Conservation (phyloP, 2,888 invertebrate species). For the Drosophila neoperkinsi region DNA sequence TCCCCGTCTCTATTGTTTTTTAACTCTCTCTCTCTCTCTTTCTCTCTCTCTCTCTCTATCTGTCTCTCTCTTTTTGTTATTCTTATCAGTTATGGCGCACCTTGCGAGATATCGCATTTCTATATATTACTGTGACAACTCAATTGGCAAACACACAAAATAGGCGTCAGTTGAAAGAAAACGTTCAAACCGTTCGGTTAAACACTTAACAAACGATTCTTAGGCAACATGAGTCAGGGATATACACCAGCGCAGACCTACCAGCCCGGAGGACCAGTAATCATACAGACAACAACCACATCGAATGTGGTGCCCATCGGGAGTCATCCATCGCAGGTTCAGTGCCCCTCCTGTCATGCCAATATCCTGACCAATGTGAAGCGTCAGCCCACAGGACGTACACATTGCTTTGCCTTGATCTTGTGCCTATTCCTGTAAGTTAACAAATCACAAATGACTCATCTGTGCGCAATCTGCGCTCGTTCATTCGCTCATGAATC, state of each 20-base stretch:
- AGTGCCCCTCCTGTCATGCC: slow-evolving; percentile 68
- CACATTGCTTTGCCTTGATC: slow-evolving; percentile 61
- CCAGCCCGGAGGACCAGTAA: slow-evolving; percentile 40
- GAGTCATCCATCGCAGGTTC: slow-evolving; percentile 49
- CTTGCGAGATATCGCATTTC: slow-evolving; percentile 32
- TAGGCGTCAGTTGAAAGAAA: slow-evolving; percentile 33
- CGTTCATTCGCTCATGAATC: slow-evolving; percentile 30
- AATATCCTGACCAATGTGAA: slow-evolving; percentile 56
- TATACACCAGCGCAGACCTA: slow-evolving; percentile 61
- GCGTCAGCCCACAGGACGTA: slow-evolving; percentile 54
- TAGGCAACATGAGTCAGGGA: slow-evolving; percentile 37
- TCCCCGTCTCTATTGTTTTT: slow-evolving; percentile 1
- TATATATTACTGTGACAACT: slow-evolving; percentile 17
- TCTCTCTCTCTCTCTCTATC: neutral
- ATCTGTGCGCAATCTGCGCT: neutral
- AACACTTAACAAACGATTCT: slow-evolving; percentile 1
- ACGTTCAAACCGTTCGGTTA: slow-evolving; percentile 7
- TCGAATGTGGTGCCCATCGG: slow-evolving; percentile 54
- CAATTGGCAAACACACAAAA: slow-evolving; percentile 6
- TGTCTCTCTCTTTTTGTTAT: neutral
- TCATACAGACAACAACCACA: slow-evolving; percentile 57
- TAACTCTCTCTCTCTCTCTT: neutral
- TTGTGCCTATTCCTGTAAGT: slow-evolving; percentile 71
- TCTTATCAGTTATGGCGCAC: slow-evolving; percentile 35
- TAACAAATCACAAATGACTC: neutral